Evolutionary conservation across 2,797 vertebrate genomes (phyloP), one percentile per base, ranked within the genome.

Genomic region (Danio choprae): DNA sequence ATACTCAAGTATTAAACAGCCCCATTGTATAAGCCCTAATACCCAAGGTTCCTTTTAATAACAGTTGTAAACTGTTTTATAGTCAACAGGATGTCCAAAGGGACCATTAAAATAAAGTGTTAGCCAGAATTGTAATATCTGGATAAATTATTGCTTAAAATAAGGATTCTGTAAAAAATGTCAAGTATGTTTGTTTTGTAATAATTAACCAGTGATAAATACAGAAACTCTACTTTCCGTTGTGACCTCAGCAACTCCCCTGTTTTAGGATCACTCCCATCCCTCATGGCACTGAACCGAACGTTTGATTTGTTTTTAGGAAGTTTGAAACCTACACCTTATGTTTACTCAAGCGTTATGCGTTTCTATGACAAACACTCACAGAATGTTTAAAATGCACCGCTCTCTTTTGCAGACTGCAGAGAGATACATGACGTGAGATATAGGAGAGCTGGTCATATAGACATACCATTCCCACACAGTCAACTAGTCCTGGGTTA

Each of bases 381-480:
- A 22, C 29, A n/a, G n/a, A 62, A 67, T 10, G 13, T 58, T 63
- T 63, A 7, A 70, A 51, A 41, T 50, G 22, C 38, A 50, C 58
- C 15, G 22, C 41, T 68, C 22, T 64, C 20, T 65, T 10, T 63
- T 50, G 15, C 74, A 55, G 73, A 69, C 55, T 20, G 13, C 68
- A 15, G 40, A 16, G n/a, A 77, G 56, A 71, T 55, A 50, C 11
- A 76, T 44, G 22, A 60, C 46, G 56, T 64, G 55, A 76, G 65
- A 74, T 81, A 38, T 76, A 62, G 40, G 63, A 51, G 20, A 63
- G 4, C 12, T n/a, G 8, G 7, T 80, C 40, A 16, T 64, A 56
- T 22, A 58, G 46, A 64, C 73, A 76, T 77, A 64, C 50, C 67
- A 48, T 77, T 80, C 69, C 68, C 69, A 46, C 38, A 72, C 22